Evolutionary conservation across 1,140 invertebrate genomes (phyloP), one percentile per base, ranked within the genome.

Genomic region (Pseudomyrmex gracilis): DNA sequence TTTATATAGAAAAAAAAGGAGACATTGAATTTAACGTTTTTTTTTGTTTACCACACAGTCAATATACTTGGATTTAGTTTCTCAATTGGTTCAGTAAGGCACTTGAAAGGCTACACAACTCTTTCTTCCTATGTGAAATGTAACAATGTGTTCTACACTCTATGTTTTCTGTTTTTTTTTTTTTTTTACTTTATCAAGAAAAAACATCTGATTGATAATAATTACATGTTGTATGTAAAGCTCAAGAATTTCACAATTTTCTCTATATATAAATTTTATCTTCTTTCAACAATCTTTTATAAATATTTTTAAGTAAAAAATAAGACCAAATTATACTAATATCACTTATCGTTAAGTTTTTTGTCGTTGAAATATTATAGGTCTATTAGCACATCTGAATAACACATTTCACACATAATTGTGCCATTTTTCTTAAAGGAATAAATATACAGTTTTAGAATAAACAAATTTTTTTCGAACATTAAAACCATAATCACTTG

Each of bases 21-120:
- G 5, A 34, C n/a, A 15, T 73, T 60, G 51, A 34, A 34, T 70
- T 34, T 47, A 82, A 85, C 55, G 5, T 70, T 78, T 24, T 78
- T 24, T 45, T 22, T 17, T 58, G 55, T 64, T 3, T 55, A 17
- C 51, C 83, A 74, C 8, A 22, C 8, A 22, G 82, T 83, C 86
- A 70, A 80, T 80, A 24, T 73, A 83, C 78, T 82, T 89, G 74
- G 66, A 84, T 84, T 90, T 85, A 86, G 84, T 91, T 90, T 61
- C 63, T 85, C 53, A 15, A 61, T 80, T 78, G 61, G 49, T 90
- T 83, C 73, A 76, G 86, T 91, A 92, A 92, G 91, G 90, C 91
- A 92, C 91, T 90, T 89, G 86, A 91, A 91, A 91, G 89, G 89
- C 89, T 78, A 78, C 78, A 83, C 85, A 87, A 77, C 84, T 78